phyloP scores from a whole-genome alignment of 2,113 vertebrate genomes.

The Labeo rohita region DNA sequence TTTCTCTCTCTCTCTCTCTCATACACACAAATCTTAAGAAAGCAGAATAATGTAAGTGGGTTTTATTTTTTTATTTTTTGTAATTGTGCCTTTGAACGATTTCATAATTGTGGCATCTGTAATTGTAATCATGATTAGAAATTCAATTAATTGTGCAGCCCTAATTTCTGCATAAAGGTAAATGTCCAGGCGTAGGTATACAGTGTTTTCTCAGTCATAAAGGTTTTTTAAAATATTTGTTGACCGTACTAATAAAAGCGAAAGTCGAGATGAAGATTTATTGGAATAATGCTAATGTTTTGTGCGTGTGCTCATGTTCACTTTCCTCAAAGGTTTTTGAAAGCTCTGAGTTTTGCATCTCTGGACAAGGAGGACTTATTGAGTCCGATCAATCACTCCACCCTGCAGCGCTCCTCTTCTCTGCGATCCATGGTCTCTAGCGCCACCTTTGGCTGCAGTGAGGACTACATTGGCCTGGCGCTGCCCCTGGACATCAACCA shows the following conservation, averaged over 20 bases:
- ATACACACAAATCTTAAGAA: too few relatives aligned
- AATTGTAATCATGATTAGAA: too few relatives aligned
- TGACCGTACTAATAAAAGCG: background rate
- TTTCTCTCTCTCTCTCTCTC: too few relatives aligned
- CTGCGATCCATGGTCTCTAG: constrained; percentile 87
- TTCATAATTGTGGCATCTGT: too few relatives aligned
- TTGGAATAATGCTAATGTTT: background rate
- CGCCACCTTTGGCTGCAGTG: constrained; percentile 80
- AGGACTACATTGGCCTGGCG: constrained; percentile 86
- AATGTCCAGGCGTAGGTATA: background rate
- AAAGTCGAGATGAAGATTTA: background rate
- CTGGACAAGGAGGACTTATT: constrained; percentile 88
- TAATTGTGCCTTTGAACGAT: too few relatives aligned
- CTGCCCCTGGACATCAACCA: constrained; percentile 84
- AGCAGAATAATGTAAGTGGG: too few relatives aligned
- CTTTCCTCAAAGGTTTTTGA: constrained; percentile 79
- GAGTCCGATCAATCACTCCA: constrained; percentile 87
- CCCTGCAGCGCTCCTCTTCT: constrained; percentile 84
- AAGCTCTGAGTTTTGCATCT: constrained; percentile 86
- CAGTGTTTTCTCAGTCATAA: background rate
- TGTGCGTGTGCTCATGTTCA: background rate
- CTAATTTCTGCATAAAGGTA: background rate
- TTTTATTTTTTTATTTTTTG: too few relatives aligned
- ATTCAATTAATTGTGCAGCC: too few relatives aligned
- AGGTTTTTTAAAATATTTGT: background rate